A percentile compares a stretch with the other conserved stretches of the same genome.
These are phyloP conservation scores for Neolamprologus fasciatus DNA, from an alignment of 2,113 vertebrate species.

Conservation along the genomic window DNA sequence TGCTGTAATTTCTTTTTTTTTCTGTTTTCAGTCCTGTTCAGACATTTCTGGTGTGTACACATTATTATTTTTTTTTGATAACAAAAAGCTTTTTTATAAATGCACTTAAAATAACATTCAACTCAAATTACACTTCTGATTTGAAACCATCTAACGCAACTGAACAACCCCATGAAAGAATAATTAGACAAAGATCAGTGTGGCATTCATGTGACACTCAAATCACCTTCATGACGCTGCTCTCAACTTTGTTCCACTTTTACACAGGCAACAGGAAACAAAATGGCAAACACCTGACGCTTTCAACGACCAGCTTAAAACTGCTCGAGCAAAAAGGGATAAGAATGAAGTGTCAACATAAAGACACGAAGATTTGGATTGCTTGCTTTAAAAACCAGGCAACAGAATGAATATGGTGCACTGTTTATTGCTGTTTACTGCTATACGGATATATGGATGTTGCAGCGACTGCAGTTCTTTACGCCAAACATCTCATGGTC, in stretches of 20 bases:
- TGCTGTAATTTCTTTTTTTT: background rate
- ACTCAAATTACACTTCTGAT: background rate
- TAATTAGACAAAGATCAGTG: background rate
- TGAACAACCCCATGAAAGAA: background rate
- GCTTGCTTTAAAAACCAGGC: background rate
- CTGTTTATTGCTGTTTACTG: background rate
- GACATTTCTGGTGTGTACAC: background rate
- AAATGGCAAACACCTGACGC: background rate
- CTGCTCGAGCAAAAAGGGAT: background rate
- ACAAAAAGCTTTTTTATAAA: background rate
- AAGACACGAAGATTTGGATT: rapidly evolving
- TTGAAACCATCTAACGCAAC: background rate
- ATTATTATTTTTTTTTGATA: background rate
- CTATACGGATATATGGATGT: background rate
- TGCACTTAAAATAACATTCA: background rate
- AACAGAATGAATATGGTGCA: background rate
- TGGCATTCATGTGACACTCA: background rate
- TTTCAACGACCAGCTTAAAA: background rate
- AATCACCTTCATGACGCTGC: background rate
- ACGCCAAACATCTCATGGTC: background rate
- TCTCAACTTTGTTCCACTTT: background rate
- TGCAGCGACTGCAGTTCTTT: background rate
- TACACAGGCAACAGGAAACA: background rate
- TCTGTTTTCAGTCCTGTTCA: background rate
- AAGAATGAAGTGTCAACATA: background rate